A percentile compares a stretch with the other conserved stretches of the same genome.
phyloP scores from a whole-genome alignment of 2,888 invertebrate genomes.

The Parochlus steinenii region DNA sequence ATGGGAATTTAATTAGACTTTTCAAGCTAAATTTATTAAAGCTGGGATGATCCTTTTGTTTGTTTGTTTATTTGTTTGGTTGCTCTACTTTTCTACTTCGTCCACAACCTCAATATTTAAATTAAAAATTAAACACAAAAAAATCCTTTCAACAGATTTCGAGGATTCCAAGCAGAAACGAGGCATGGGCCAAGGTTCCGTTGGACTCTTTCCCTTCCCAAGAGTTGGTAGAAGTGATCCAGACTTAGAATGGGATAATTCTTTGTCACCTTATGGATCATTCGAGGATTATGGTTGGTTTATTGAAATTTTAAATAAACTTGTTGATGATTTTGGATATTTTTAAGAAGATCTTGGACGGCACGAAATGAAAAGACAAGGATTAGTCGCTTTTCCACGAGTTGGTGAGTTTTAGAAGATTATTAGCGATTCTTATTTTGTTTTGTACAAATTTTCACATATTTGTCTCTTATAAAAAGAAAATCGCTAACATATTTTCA shows the following conservation, averaged over 20 bases:
- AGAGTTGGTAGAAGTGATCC: constrained; percentile 40
- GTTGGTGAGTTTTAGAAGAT: no score
- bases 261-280: constrained; percentile 33
- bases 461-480: no score
- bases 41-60: no score
- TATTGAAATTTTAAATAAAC: constrained; percentile 6
- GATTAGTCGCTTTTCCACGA: constrained; percentile 32
- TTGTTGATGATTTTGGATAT: not conserved
- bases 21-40: no score
- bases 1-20: no score
- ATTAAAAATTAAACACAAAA: no score
- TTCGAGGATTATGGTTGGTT: constrained; percentile 36
- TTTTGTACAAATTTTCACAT: no score
- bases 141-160: constrained; percentile 20
- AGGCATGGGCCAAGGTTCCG: constrained; percentile 31
- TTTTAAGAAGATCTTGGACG: constrained; percentile 21
- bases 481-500: no score
- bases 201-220: constrained; percentile 43
- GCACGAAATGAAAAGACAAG: constrained; percentile 25
- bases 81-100: no score
- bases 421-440: no score
- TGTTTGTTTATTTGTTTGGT: no score
- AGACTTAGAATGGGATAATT: constrained; percentile 20
- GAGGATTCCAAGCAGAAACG: constrained; percentile 29
- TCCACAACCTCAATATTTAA: no score